Evolutionary conservation across 2,888 invertebrate genomes (phyloP), one percentile per base, ranked within the genome.

Genomic region (Hetaerina titia): DNA sequence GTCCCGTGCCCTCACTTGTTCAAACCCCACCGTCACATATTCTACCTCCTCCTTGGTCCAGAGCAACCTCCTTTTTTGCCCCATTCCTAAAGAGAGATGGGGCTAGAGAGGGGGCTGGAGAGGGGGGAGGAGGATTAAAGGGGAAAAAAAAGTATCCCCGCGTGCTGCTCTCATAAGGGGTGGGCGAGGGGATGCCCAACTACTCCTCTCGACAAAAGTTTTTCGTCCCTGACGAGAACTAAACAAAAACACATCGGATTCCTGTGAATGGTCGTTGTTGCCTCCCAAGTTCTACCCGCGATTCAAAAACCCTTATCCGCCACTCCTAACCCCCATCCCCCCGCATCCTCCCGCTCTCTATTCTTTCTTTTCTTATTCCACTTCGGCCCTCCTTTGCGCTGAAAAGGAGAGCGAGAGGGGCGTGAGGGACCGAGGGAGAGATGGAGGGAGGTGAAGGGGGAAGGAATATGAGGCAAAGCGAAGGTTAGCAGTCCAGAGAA

Each of bases 211-310:
- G 31, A 31, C 25, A 81, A 81, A 69, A 31, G 25, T 81, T 81
- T 81, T 81, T 31, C 81, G 31, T 81, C 22, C 81, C 25, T 81
- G 81, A 81, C 81, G 81, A 81, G 81, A 11, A 15, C 81, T 81
- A 81, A 81, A 81, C 81, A 81, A 81, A 81, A 81, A 81, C 81
- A 31, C 25, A 31, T 81, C 81, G 81, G 81, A 81, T 81, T 81
- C 31, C 11, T 11, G 25, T 81, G 81, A 81, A 81, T 81, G 81
- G 81, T 81, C 81, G 81, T 81, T 31, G 22, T 81, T 81, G 81
- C 81, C 69, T n/a, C 69, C n/a, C 25, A 31, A 31, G 25, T 81
- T 81, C 22, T 6, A 19, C 22, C 11, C 11, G 31, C 81, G 81
- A 81, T 81, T 81, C 31, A 81, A 31, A 81, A 81, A 81, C 13